Percentiles rank a stretch among this genome's conserved stretches.
Conservation (phyloP, 2,113 vertebrate genomes). For the Saccopteryx bilineata region DNA sequence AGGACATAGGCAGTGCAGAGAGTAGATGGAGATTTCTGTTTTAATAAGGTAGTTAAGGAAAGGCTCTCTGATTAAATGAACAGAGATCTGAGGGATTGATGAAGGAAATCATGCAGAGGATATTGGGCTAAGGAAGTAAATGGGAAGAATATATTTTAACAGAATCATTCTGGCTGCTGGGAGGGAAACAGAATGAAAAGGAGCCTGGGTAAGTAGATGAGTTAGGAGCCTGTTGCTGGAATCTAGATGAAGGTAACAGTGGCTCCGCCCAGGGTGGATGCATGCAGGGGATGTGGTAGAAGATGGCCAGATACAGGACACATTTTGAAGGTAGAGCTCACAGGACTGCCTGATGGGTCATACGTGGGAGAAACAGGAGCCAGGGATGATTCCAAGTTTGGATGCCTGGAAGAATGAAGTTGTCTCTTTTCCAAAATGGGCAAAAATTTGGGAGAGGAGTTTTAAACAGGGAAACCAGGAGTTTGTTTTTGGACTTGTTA, state of each 20-base stretch:
- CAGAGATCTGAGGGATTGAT: not conserved
- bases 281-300: not conserved
- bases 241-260: not conserved
- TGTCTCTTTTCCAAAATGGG: not conserved
- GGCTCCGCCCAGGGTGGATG: not conserved
- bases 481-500: not conserved
- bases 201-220: not conserved
- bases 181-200: not conserved
- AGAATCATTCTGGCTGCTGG: not conserved
- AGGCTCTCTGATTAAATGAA: not conserved
- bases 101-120: not conserved
- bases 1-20: not conserved
- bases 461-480: slow-evolving; percentile 17
- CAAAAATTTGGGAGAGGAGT: not conserved
- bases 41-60: not conserved
- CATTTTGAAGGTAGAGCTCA: not conserved
- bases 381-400: not conserved
- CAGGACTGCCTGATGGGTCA: not conserved
- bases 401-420: not conserved
- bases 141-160: not conserved
- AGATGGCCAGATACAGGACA: not conserved
- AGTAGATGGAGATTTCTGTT: not conserved
- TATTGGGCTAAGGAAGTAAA: not conserved
- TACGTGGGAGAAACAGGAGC: not conserved
- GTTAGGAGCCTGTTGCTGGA: not conserved